Conservation (phyloP, 2,113 vertebrate genomes). For the Isichthys henryi region DNA sequence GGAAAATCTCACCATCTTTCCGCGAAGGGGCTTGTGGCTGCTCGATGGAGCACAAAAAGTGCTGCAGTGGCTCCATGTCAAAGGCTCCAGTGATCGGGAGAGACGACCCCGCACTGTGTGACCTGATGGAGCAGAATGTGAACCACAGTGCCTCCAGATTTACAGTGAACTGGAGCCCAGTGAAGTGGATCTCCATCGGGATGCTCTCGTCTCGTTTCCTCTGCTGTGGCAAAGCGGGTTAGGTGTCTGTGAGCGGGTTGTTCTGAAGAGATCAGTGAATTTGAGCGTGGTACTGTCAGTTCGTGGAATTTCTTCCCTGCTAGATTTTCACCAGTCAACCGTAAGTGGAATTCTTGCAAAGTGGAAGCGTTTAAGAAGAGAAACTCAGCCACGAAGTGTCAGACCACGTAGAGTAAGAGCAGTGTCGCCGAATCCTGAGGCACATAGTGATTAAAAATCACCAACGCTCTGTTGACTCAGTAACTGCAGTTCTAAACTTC, state of each 20-base stretch:
- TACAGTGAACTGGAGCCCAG: background rate
- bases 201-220: background rate
- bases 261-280: too few relatives aligned
- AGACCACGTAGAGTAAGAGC: background rate
- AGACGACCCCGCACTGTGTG: background rate
- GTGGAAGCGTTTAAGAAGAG: too few relatives aligned
- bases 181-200: background rate
- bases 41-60: background rate
- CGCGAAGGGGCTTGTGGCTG: background rate
- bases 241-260: background rate
- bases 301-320: too few relatives aligned
- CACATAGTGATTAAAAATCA: background rate
- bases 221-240: background rate
- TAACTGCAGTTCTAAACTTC: too few relatives aligned
- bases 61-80: background rate
- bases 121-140: background rate
- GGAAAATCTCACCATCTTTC: background rate
- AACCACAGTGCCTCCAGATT: background rate
- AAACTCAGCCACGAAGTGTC: background rate
- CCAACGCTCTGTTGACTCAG: too few relatives aligned
- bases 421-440: background rate
- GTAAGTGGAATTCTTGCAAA: background rate
- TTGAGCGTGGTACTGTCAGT: too few relatives aligned
- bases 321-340: background rate
- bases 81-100: background rate